Evolutionary conservation across 2,113 vertebrate species (phyloP).

Genomic region (Cnemophilus loriae): DNA sequence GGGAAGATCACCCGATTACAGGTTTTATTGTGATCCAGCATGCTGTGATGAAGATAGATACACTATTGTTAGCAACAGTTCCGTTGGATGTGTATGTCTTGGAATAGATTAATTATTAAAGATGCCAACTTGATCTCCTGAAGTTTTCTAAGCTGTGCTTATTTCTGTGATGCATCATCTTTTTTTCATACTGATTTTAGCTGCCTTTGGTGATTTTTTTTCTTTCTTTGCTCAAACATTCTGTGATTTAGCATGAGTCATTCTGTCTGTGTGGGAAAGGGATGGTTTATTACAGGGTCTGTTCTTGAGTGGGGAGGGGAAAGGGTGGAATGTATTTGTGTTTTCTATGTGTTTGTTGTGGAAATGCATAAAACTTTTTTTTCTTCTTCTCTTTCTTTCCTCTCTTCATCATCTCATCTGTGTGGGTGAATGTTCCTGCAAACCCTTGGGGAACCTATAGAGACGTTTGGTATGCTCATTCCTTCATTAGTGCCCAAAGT

Average conservation of each 20-base stretch:
- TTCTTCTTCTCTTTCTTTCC: conserved; percentile 63
- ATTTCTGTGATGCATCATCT: conserved; percentile 45
- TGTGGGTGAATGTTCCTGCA: conserved; percentile 86
- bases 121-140: conserved; percentile 3
- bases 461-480: conserved; percentile 86
- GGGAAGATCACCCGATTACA: conserved; percentile 43
- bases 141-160: conserved; percentile 40
- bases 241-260: conserved; percentile 55
- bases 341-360: conserved; percentile 56
- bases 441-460: conserved; percentile 84
- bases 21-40: conserved; percentile 49
- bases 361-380: conserved; percentile 61
- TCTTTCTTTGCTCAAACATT: conserved; percentile 41
- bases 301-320: background rate
- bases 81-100: background rate
- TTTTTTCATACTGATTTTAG: conserved; percentile 42
- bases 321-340: conserved; percentile 49
- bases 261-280: conserved; percentile 52
- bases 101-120: conserved; percentile 28
- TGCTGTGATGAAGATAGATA: background rate
- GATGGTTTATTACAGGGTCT: conserved; percentile 14
- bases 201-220: background rate
- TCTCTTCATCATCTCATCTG: conserved; percentile 82
- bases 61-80: conserved; percentile 16
- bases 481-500: conserved; percentile 78